Base-by-base conservation (phyloP, 2,888 invertebrate species). In the Drosophila melanocephala region DNA sequence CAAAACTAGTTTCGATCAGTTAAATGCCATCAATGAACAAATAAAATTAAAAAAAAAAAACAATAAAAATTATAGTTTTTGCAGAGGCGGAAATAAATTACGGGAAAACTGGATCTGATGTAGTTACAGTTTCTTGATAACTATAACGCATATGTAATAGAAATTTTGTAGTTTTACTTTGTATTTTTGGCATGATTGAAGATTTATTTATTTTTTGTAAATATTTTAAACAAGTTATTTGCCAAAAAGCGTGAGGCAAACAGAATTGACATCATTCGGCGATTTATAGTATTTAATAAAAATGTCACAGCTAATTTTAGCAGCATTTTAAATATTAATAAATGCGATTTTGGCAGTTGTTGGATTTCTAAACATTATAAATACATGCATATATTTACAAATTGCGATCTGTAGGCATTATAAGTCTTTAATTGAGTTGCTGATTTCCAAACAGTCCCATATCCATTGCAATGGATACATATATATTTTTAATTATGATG, bases 1-100 rank as follows among this genome's bases (percentile, higher is more conserved):
- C 71, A 44, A 87, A 89, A 87, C 90, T 47, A 70, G 86, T 86
- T 89, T 79, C 47, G 39, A 67, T 75, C 78, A 60, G 72, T 82
- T 64, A 74, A 77, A 84, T 75, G 77, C 62, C 76, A 64, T 59
- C 58, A 51, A 42, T 44, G 58, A 37, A n/a, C 22, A 58, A 30
- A 42, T 22, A 55, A 63, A 51, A 26, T 26, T 44, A 5, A 16
- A 39, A 51, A 33, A 59, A 39, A 64, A 42, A 39, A 35, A 26
- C 32, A 60, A 59, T 60, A 12, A 58, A 30, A 28, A 73, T 53
- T 55, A 65, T 58, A n/a, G 42, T 39, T 57, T 30, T 39, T 22
- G 39, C 70, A 44, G 51, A 64, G 44, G 35, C 55, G 64, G 55
- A 73, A 65, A 65, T 50, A 32, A 59, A 57, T 39, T 14, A 69